These are phyloP conservation scores for Lerema accius DNA, from an alignment of 1,140 invertebrate genomes.

Conservation along the genomic window DNA sequence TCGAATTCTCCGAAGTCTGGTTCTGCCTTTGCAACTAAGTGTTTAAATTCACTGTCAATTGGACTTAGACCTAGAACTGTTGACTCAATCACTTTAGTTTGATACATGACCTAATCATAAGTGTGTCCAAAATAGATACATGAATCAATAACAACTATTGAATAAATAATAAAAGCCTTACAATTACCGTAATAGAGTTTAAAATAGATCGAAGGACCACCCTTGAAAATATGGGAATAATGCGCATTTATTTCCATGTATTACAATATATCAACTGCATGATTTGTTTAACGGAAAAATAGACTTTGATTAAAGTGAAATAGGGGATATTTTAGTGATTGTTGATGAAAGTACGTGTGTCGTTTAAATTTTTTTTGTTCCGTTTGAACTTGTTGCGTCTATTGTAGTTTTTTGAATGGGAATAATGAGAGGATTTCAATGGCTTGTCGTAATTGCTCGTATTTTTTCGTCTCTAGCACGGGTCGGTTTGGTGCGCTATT, in stretches of 20 bases:
- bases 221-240: slow-evolving; percentile 42
- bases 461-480: slow-evolving; percentile 15
- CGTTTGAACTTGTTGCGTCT: slow-evolving; percentile 39
- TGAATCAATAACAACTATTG: slow-evolving; percentile 29
- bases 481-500: slow-evolving; percentile 1
- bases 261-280: slow-evolving; percentile 22
- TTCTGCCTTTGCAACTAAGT: too few species aligned
- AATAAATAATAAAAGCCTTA: slow-evolving; percentile 32
- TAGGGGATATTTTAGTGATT: slow-evolving; percentile 10
- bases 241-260: slow-evolving; percentile 45
- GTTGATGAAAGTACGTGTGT: slow-evolving; percentile 14
- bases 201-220: slow-evolving; percentile 37
- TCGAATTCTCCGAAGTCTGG: too few species aligned
- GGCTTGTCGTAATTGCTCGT: slow-evolving; percentile 12
- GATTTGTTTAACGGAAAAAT: slow-evolving; percentile 6
- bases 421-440: slow-evolving; percentile 24
- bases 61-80: neutral
- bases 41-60: neutral
- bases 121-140: slow-evolving; percentile 36
- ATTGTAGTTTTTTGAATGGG: slow-evolving; percentile 15
- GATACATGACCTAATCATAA: slow-evolving; percentile 47
- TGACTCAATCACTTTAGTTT: slow-evolving; percentile 42
- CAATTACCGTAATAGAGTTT: slow-evolving; percentile 26
- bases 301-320: neutral
- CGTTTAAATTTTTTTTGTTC: slow-evolving; percentile 12